phyloP scores from a whole-genome alignment of 2,888 invertebrate species.

The Lasioglossum leucozonium region DNA sequence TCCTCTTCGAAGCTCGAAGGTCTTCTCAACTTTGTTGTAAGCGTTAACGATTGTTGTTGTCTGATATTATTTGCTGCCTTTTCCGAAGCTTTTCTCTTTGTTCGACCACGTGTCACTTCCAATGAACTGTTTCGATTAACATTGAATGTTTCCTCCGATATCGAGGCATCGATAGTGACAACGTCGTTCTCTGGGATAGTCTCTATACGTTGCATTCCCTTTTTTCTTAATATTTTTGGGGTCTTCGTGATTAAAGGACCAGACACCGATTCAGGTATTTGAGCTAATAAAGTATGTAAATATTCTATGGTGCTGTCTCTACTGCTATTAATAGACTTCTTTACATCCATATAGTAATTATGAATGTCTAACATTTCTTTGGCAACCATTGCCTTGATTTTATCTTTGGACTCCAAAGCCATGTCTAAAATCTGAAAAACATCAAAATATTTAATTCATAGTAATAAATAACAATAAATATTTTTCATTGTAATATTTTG shows the following conservation, averaged over 20 bases:
- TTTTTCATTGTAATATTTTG: not conserved
- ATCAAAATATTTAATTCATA: not conserved
- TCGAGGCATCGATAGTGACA: slow-evolving; percentile 27
- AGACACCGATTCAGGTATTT: slow-evolving; percentile 69
- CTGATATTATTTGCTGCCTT: slow-evolving; percentile 75
- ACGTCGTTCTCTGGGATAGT: slow-evolving; percentile 79
- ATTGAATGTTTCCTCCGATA: not conserved
- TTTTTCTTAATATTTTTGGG: slow-evolving; percentile 75
- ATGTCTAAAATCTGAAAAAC: slow-evolving; percentile 59
- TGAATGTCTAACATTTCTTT: slow-evolving; percentile 65
- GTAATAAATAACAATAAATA: not conserved
- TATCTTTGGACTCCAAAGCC: slow-evolving; percentile 64
- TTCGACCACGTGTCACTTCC: slow-evolving; percentile 35
- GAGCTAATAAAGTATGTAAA: slow-evolving; percentile 65
- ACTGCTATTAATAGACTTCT: slow-evolving; percentile 47
- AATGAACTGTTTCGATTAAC: slow-evolving; percentile 8
- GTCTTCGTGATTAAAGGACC: slow-evolving; percentile 78
- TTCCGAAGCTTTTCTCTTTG: slow-evolving; percentile 76
- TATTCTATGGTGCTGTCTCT: slow-evolving; percentile 62
- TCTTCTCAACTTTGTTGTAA: slow-evolving; percentile 69
- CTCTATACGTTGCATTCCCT: slow-evolving; percentile 71
- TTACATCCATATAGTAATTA: slow-evolving; percentile 51
- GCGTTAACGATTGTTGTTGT: slow-evolving; percentile 70
- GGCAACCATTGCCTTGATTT: slow-evolving; percentile 65
- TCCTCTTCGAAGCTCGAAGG: slow-evolving; percentile 50